phyloP scores from a whole-genome alignment of 2,113 vertebrate species.

The Apus apus region DNA sequence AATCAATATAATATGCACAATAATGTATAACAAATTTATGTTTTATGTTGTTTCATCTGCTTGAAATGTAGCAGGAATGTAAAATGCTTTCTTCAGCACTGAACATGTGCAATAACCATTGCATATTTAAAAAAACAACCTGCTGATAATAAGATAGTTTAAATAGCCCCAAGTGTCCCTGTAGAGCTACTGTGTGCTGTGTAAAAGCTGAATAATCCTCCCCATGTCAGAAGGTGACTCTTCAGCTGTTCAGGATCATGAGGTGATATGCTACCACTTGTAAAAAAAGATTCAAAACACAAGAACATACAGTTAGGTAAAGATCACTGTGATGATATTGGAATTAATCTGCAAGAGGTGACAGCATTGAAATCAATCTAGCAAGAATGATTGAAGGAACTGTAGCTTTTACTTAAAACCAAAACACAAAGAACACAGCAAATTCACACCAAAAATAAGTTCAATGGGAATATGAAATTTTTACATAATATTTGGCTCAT shows the following conservation, averaged over 20 bases:
- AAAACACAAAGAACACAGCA: constrained; percentile 40
- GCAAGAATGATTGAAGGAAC: constrained; percentile 48
- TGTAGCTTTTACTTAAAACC: constrained; percentile 62
- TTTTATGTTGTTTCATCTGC: background rate
- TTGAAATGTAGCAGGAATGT: background rate
- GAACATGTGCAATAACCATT: constrained; percentile 12
- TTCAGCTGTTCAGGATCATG: constrained; percentile 92
- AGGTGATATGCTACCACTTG: constrained; percentile 77
- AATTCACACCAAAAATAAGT: constrained; percentile 52
- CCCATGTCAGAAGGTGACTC: constrained; percentile 84
- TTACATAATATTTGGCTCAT: constrained; percentile 76
- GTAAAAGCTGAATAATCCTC: constrained; percentile 82
- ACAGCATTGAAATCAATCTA: constrained; percentile 54
- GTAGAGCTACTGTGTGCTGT: constrained; percentile 81
- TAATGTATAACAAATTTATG: background rate
- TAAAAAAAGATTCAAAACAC: constrained; percentile 76
- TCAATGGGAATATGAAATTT: constrained; percentile 39
- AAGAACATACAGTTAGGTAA: constrained; percentile 61
- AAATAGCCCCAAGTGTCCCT: constrained; percentile 74
- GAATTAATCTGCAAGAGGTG: constrained; percentile 64
- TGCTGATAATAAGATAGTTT: constrained; percentile 42
- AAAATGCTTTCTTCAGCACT: background rate
- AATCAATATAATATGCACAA: background rate
- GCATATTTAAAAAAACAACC: constrained; percentile 34
- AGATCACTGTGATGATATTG: constrained; percentile 56